Evolutionary conservation across 23 tunicate species (phyloP).

Genomic region (Diplosoma virens): DNA sequence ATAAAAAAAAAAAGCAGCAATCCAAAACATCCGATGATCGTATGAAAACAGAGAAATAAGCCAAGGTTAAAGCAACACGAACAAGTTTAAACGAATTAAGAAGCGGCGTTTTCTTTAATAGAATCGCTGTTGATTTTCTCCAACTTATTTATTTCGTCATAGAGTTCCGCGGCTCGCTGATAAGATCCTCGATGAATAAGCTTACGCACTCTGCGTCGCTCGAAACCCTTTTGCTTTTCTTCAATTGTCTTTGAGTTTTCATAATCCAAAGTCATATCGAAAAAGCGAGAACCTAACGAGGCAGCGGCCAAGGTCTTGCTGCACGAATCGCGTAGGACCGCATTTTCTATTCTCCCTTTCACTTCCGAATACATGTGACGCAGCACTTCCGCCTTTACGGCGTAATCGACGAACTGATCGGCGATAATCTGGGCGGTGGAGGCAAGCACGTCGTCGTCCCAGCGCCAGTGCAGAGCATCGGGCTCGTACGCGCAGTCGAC

Average conservation of each 20-base stretch:
- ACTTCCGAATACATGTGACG: slow-evolving; percentile 28
- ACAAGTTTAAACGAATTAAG: too few species aligned
- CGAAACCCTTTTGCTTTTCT: slow-evolving; percentile 30
- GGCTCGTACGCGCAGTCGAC: slow-evolving; percentile 47
- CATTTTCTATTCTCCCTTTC: background rate
- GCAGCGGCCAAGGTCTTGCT: background rate
- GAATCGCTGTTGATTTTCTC: too few species aligned
- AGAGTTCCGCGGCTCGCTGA: background rate
- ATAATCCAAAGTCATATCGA: background rate
- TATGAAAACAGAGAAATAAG: too few species aligned
- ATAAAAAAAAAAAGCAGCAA: too few species aligned
- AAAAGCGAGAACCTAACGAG: background rate
- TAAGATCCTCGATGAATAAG: slow-evolving; percentile 33
- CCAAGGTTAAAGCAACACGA: too few species aligned
- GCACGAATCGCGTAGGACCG: background rate
- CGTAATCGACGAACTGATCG: slow-evolving; percentile 2
- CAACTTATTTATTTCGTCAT: too few species aligned
- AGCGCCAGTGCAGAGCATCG: slow-evolving; percentile 64
- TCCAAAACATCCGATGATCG: too few species aligned
- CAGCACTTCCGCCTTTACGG: slow-evolving; percentile 36
- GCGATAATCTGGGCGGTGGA: slow-evolving; percentile 30
- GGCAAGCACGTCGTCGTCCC: slow-evolving; percentile 46
- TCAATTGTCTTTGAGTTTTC: slow-evolving; percentile 19
- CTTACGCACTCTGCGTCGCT: background rate
- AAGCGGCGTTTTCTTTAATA: too few species aligned